Conservation (phyloP, 2,797 vertebrate genomes). For the Chanos chanos region DNA sequence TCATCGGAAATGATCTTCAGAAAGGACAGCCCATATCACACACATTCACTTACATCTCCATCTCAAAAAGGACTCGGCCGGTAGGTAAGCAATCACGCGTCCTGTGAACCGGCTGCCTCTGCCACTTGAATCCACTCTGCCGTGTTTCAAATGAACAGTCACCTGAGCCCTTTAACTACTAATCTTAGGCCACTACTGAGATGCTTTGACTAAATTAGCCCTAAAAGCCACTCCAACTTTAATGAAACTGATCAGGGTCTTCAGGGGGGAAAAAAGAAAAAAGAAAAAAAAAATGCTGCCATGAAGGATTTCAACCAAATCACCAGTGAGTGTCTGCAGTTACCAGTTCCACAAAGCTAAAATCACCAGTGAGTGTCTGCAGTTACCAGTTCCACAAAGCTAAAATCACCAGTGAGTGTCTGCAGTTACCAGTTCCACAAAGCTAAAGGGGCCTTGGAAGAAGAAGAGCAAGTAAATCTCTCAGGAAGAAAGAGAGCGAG, state of each 20-base stretch:
- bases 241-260: slow-evolving; percentile 57
- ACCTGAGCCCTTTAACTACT: slow-evolving; percentile 77
- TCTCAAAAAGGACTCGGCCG: slow-evolving; percentile 19
- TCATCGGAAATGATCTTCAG: slow-evolving; percentile 67
- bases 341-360: too few relatives aligned
- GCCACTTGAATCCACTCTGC: slow-evolving; percentile 67
- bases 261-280: slow-evolving; percentile 28
- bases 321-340: too few relatives aligned
- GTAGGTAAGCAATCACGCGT: slow-evolving; percentile 39
- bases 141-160: slow-evolving; percentile 65
- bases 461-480: too few relatives aligned
- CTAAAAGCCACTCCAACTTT: slow-evolving; percentile 76
- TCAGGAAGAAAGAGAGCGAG: too few relatives aligned
- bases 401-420: too few relatives aligned
- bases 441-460: too few relatives aligned
- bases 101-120: slow-evolving; percentile 62
- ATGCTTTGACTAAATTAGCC: slow-evolving; percentile 76
- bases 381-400: too few relatives aligned
- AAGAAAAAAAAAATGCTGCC: slow-evolving; percentile 25
- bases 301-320: too few relatives aligned
- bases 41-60: slow-evolving; percentile 68
- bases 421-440: too few relatives aligned
- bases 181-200: slow-evolving; percentile 74
- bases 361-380: too few relatives aligned
- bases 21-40: slow-evolving; percentile 69